Evolutionary conservation across 2,797 vertebrate genomes (phyloP), one percentile per base, ranked within the genome.

Genomic region (Echiichthys vipera): DNA sequence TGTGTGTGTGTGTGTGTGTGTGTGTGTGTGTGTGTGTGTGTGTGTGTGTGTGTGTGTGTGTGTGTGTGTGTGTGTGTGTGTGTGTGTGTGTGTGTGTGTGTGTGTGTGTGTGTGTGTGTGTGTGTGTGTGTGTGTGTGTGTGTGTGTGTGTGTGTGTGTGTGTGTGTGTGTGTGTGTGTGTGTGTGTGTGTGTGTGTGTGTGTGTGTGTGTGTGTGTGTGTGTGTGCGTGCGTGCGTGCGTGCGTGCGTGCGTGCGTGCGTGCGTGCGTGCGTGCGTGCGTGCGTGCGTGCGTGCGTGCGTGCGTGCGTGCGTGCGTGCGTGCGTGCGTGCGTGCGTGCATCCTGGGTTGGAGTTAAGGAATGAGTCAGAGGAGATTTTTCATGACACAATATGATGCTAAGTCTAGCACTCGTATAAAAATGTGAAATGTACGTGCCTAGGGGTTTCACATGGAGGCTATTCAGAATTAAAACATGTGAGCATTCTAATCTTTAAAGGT

Each of bases 361-460:
- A 80, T 90, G 79, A 90, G 79, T 89, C 79, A 88, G 56, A 86
- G 65, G 20, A 81, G 51, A 47, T 64, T 77, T 80, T 75, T 49
- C 58, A 49, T 65, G 4, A 58, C 40, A 58, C 62, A 40, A 9
- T 49, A 20, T 47, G 39, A 69, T 59, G 49, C 54, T 3, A 63
- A 82, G 66, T 71, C 20, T 14, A 76, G 18, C 61, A 66, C 62
- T 57, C 0, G 17, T 17, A 22, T 71, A 24, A 45, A 68, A 17
- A n/a, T n/a, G 1, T 6, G 9, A 7, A 22, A 15, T 40, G 15
- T 34, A 45, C 5, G 5, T 12, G 8, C 15, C 8, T 45, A 20
- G n/a, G n/a, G n/a, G n/a, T n/a, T n/a, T n/a, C n/a, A n/a, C n/a
- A n/a, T n/a, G n/a, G n/a, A n/a, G n/a, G n/a, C n/a, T n/a, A n/a